Conservation (phyloP, 2,797 vertebrate genomes). For the Glossophaga mutica region DNA sequence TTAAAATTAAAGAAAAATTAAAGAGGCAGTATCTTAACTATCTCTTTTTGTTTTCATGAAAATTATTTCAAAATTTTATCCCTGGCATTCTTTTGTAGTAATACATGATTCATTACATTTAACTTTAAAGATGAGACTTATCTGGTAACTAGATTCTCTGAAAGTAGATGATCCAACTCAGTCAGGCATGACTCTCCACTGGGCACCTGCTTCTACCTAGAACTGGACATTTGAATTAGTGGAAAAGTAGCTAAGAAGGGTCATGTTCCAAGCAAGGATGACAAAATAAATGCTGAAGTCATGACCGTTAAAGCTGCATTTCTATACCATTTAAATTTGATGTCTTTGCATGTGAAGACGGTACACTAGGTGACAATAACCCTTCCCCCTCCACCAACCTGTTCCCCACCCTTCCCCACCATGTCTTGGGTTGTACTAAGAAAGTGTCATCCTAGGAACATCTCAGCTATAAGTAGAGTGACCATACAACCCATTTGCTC, state of each 20-base stretch:
- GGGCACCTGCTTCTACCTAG: background rate
- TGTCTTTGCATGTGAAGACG: background rate
- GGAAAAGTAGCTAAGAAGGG: background rate
- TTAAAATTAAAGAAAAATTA: conserved; percentile 74
- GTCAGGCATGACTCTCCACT: background rate
- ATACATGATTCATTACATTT: background rate
- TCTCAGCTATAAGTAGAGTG: background rate
- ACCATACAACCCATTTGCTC: background rate
- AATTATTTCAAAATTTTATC: conserved; percentile 57
- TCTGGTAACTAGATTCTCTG: background rate
- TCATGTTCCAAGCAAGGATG: background rate
- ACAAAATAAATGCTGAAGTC: background rate
- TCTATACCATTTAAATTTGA: background rate
- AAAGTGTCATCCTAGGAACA: background rate
- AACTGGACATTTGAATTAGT: background rate
- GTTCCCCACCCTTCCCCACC: too few relatives aligned
- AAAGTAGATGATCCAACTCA: background rate
- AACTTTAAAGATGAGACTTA: background rate
- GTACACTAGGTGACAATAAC: background rate
- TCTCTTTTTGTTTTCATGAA: conserved; percentile 51
- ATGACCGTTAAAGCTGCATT: background rate
- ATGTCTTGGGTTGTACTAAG: too few relatives aligned
- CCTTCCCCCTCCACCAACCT: too few relatives aligned
- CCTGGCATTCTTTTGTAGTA: background rate
- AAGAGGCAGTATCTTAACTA: conserved; percentile 43